Evolutionary conservation across 2,113 vertebrate genomes (phyloP).

Genomic region (Salvelinus alpinus): DNA sequence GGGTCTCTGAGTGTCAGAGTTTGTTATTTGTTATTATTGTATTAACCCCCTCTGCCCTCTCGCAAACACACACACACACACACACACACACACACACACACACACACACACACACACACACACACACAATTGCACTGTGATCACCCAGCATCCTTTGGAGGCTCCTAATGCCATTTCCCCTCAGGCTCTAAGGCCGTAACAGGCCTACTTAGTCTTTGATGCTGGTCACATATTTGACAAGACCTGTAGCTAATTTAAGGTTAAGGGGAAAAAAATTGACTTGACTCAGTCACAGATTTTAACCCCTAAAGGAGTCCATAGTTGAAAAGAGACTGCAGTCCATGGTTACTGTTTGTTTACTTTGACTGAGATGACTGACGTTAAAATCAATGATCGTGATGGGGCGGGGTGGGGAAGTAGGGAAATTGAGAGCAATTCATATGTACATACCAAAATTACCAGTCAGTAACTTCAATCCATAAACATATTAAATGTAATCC

Average conservation of each 20-base stretch:
- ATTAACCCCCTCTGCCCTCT: constrained; percentile 23
- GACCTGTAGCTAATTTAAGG: background rate
- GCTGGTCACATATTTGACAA: background rate
- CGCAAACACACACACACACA: constrained; percentile 41
- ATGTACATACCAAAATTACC: background rate
- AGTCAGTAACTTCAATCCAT: background rate
- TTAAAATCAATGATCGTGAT: background rate
- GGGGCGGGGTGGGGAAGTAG: no score
- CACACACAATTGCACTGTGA: constrained; percentile 34
- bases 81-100: background rate
- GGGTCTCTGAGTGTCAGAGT: constrained; percentile 39
- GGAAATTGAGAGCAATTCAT: background rate
- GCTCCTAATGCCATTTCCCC: constrained; percentile 10
- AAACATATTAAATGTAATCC: no score
- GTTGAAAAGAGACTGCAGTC: no score
- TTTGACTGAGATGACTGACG: no score
- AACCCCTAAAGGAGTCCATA: no score
- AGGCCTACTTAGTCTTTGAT: background rate
- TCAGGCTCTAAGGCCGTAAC: background rate
- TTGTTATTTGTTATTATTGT: constrained; percentile 44
- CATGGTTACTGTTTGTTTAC: no score
- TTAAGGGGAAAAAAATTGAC: no score
- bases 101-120: background rate
- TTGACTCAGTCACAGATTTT: no score
- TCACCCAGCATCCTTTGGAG: constrained; percentile 20